Evolutionary conservation across 1,140 invertebrate species (phyloP), one percentile per base, ranked within the genome.

Genomic region (Berghia stephanieae): DNA sequence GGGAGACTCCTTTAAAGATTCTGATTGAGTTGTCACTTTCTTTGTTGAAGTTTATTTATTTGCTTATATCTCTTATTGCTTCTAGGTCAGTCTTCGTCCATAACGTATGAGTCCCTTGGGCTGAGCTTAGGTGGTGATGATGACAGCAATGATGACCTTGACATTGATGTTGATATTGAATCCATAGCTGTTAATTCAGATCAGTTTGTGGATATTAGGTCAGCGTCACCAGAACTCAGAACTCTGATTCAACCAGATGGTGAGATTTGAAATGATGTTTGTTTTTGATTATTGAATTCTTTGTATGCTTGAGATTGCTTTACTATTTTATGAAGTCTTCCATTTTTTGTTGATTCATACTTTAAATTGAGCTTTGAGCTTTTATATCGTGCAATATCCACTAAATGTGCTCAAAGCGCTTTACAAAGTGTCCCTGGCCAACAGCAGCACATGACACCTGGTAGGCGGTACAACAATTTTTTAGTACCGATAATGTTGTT

Each of bases 131-230:
- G n/a, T n/a, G n/a, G n/a, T n/a, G n/a, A n/a, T n/a, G 55, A 49
- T 34, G 77, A 57, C 44, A 68, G 78, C 13, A 75, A 79, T 38
- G 82, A 79, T 49, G 86, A 88, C 49, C 83, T 84, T 85, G 85
- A 86, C 76, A 67, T 87, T 75, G 86, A 88, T 75, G 84, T 88
- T 71, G 86, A 87, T 69, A 85, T 86, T 63, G 86, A 84, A 34
- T 79, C 81, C n/a, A 75, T 84, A 27, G 77, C 81, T 3, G 13
- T 34, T 8, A 42, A 63, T 3, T 31, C 72, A n/a, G 72, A 63
- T 27, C 36, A 63, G 27, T 36, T 31, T 1, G n/a, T 44, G 4
- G 72, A 75, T 27, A 27, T 57, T 4, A 34, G 72, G 8, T 40
- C 72, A 16, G 8, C 38, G 18, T 49, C 52, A 16, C 72, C 72